Evolutionary conservation across 2,797 vertebrate species (phyloP).

Genomic region (Perodicticus potto): DNA sequence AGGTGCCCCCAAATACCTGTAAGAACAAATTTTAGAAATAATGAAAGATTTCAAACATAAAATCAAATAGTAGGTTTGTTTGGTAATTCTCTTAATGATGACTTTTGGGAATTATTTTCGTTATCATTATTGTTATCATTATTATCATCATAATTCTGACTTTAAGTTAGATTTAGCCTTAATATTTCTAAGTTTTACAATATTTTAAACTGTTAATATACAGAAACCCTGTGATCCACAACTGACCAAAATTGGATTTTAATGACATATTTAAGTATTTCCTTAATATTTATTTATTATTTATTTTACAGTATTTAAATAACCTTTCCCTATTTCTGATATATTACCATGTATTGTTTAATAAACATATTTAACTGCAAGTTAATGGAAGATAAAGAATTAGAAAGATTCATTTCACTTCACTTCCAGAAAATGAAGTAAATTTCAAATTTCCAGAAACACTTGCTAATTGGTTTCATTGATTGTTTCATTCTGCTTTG

Average conservation of each 20-base stretch:
- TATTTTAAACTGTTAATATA: neutral
- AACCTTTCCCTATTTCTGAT: neutral
- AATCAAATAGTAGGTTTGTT: neutral
- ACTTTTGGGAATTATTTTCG: neutral
- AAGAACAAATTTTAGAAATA: neutral
- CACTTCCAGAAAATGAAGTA: constrained; percentile 82
- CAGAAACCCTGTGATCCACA: neutral
- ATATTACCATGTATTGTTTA: neutral
- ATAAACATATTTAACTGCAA: constrained; percentile 52
- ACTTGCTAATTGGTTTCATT: constrained; percentile 82
- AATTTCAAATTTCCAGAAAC: constrained; percentile 81
- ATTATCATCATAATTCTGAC: neutral
- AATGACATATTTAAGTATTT: neutral
- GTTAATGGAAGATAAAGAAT: constrained; percentile 75
- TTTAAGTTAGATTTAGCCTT: neutral
- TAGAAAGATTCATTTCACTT: constrained; percentile 74
- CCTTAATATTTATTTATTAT: neutral
- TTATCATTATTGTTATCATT: neutral
- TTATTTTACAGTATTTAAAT: neutral
- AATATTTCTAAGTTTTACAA: neutral
- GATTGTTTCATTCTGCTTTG: constrained; percentile 74
- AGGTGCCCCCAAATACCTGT: neutral
- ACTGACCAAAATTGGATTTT: neutral
- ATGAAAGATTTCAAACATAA: neutral
- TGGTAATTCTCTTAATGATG: neutral